Percentiles rank a stretch among this genome's conserved stretches.
These are phyloP conservation scores for Osmoderma eremita DNA, from an alignment of 2,888 invertebrate species.

Conservation along the genomic window DNA sequence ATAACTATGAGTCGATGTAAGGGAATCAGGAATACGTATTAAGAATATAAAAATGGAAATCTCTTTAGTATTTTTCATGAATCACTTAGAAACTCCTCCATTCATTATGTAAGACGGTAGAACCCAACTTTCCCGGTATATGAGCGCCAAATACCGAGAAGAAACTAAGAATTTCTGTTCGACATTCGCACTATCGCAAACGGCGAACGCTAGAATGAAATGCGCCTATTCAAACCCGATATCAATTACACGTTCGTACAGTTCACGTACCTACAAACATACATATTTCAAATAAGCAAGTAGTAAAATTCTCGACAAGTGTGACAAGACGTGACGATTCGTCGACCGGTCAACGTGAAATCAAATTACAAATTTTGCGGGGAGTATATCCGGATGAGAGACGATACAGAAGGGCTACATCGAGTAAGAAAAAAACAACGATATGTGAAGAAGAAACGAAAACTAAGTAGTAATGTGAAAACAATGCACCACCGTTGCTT, in stretches of 20 bases:
- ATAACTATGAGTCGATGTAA: too few relatives aligned
- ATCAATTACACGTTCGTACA: slow-evolving; percentile 18
- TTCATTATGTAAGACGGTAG: background rate
- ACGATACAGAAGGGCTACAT: background rate
- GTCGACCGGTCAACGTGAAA: slow-evolving; percentile 17
- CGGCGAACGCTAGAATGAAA: slow-evolving; percentile 34
- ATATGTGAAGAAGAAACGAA: slow-evolving; percentile 4
- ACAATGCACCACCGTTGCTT: slow-evolving; percentile 46
- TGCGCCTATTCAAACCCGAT: slow-evolving; percentile 27
- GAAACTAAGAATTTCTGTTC: slow-evolving; percentile 32
- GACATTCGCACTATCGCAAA: slow-evolving; percentile 36
- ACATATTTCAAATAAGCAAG: slow-evolving; percentile 34
- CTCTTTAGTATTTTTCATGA: background rate
- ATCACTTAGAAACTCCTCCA: background rate
- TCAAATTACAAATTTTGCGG: slow-evolving; percentile 23
- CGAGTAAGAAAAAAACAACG: slow-evolving; percentile 11
- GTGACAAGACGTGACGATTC: slow-evolving; percentile 31
- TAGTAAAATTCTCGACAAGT: slow-evolving; percentile 23
- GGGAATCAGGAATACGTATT: background rate
- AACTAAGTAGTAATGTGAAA: too few relatives aligned
- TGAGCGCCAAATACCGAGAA: slow-evolving; percentile 34
- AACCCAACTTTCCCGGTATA: slow-evolving; percentile 30
- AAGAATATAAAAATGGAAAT: background rate
- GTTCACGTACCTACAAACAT: slow-evolving; percentile 7
- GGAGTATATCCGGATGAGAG: background rate